Evolutionary conservation across 2,797 vertebrate genomes (phyloP).

Genomic region (Tauraco hartlaubi): DNA sequence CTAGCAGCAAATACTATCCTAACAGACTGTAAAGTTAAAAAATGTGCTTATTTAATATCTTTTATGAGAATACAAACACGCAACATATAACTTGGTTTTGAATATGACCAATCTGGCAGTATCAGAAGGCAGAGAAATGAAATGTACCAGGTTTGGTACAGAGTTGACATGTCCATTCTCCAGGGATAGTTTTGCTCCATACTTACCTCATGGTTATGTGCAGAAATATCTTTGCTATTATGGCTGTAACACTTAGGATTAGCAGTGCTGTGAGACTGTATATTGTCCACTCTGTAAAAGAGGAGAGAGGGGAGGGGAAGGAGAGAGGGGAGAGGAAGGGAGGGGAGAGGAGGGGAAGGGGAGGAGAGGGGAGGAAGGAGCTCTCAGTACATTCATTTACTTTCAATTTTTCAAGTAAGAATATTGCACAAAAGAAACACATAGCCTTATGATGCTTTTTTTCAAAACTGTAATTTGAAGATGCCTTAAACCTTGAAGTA

Average conservation of each 20-base stretch:
- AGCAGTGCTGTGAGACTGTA: constrained; percentile 93
- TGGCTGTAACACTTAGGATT: constrained; percentile 90
- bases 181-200: neutral
- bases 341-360: neutral
- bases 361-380: neutral
- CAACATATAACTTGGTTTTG: neutral
- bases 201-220: constrained; percentile 95
- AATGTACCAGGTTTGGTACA: neutral
- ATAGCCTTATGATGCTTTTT: neutral
- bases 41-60: neutral
- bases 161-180: neutral
- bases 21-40: neutral
- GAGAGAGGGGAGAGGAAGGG: no score
- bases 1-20: neutral
- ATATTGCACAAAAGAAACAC: neutral
- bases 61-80: neutral
- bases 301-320: neutral
- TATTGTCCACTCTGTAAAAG: constrained; percentile 91
- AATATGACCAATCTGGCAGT: neutral
- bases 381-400: neutral
- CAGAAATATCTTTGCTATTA: constrained; percentile 93
- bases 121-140: neutral
- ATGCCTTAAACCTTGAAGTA: neutral
- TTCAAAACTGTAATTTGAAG: neutral
- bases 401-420: neutral